Conservation (phyloP, 2,113 vertebrate genomes). For the Bambusicola thoracicus region DNA sequence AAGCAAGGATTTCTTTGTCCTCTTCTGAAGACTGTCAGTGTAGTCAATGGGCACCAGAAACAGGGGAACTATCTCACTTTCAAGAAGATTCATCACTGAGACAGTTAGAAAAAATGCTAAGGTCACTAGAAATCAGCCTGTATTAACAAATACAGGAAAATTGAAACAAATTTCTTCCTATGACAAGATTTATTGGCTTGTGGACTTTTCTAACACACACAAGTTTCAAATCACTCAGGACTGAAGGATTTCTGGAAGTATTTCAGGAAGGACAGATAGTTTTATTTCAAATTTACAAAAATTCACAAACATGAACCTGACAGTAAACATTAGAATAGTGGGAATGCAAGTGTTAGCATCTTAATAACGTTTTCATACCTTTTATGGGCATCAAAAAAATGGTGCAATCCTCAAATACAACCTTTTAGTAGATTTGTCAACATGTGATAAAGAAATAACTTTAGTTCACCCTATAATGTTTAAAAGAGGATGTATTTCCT, state of each 20-base stretch:
- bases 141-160: background rate
- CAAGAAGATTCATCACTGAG: background rate
- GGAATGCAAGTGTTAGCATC: background rate
- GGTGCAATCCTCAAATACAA: background rate
- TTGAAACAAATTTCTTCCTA: background rate
- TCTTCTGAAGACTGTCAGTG: background rate
- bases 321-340: background rate
- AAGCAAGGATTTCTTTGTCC: background rate
- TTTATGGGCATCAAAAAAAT: background rate
- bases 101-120: background rate
- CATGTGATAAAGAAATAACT: background rate
- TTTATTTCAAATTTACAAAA: background rate
- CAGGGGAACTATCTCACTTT: background rate
- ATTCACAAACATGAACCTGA: background rate
- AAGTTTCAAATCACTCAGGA: background rate
- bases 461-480: background rate
- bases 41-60: background rate
- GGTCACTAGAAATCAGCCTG: background rate
- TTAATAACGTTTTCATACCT: background rate
- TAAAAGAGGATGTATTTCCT: background rate
- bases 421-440: background rate
- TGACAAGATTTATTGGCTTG: background rate
- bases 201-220: background rate
- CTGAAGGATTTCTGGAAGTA: background rate
- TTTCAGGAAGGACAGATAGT: background rate